Base-by-base conservation (phyloP, 30 jellyfish, hydroid and myxozoan species). In the Turritopsis rubra region DNA sequence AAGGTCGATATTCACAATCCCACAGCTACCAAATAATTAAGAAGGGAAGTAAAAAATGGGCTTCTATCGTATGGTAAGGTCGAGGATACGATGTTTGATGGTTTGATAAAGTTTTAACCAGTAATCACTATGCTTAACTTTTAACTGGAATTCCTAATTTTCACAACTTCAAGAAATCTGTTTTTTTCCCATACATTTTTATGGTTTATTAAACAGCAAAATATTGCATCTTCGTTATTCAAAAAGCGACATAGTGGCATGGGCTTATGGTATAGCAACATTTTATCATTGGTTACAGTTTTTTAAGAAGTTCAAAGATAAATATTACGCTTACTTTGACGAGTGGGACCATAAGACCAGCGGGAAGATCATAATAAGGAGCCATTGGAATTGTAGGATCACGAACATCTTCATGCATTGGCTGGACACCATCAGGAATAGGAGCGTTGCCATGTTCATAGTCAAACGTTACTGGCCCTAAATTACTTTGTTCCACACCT, bases 301-400 rank as follows among this genome's bases (percentile, higher is more conserved):
- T n/a, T n/a, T n/a, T n/a, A n/a, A n/a, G n/a, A n/a, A n/a, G n/a
- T n/a, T n/a, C 28, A 68, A 23, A 68, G 19, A 16, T 28, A 0
- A 79, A 1, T 16, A 75, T 22, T 25, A 0, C 29, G 27, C 41
- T 1, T 83, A 92, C 99, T 94, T 93, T 88, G 26, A 93, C 85
- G 21, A 93, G 91, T 8, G 99, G 99, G 8, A 93, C 99, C 90
- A 93, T 76, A 1, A 93, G 94, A 8, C 99, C 99, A 21, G 99
- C 99, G 1, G 99, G 99, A 24, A 93, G 90, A 74, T 93, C 99
- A 75, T 79, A 90, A 80, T 93, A 93, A 7, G 91, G 91, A 29
- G 99, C 99, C 65, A 82, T 79, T 7, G 99, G 99, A 20, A 93
- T 79, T 16, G 99, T 93, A 1, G 99, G 99, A 78, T 93, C 99